These are phyloP conservation scores for Hydrolagus colliei DNA, from an alignment of 2,797 vertebrate genomes.

Conservation along the genomic window DNA sequence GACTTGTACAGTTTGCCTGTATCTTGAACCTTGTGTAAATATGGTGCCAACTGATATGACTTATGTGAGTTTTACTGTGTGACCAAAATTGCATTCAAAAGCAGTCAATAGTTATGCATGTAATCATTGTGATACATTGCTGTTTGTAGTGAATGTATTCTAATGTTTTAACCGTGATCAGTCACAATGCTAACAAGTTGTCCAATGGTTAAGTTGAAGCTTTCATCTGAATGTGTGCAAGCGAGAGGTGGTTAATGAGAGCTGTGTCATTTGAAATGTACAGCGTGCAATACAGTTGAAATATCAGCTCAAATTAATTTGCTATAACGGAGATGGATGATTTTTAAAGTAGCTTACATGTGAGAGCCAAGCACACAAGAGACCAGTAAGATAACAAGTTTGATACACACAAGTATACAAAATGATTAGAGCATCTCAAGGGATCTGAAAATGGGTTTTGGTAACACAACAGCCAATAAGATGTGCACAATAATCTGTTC, in stretches of 20 bases:
- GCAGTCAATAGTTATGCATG: no score
- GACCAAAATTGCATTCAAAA: no score
- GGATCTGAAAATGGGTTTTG: neutral
- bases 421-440: slow-evolving; percentile 33
- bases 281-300: slow-evolving; percentile 50
- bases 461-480: no score
- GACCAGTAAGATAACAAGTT: slow-evolving; percentile 46
- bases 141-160: neutral
- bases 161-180: neutral
- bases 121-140: neutral
- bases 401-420: slow-evolving; percentile 45
- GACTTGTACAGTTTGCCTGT: no score
- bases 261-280: slow-evolving; percentile 53
- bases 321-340: slow-evolving; percentile 56
- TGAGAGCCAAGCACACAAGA: neutral
- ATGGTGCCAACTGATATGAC: no score
- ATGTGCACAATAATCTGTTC: no score
- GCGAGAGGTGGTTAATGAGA: slow-evolving; percentile 57
- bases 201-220: slow-evolving; percentile 49
- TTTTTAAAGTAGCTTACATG: slow-evolving; percentile 53
- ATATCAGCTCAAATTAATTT: slow-evolving; percentile 51
- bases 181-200: slow-evolving; percentile 38
- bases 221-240: slow-evolving; percentile 49
- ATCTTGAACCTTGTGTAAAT: no score
- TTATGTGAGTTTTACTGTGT: no score